Percentiles rank a stretch among this genome's conserved stretches.
These are phyloP conservation scores for Kryptolebias ocellatus DNA, from an alignment of 2,797 vertebrate species.

Conservation along the genomic window DNA sequence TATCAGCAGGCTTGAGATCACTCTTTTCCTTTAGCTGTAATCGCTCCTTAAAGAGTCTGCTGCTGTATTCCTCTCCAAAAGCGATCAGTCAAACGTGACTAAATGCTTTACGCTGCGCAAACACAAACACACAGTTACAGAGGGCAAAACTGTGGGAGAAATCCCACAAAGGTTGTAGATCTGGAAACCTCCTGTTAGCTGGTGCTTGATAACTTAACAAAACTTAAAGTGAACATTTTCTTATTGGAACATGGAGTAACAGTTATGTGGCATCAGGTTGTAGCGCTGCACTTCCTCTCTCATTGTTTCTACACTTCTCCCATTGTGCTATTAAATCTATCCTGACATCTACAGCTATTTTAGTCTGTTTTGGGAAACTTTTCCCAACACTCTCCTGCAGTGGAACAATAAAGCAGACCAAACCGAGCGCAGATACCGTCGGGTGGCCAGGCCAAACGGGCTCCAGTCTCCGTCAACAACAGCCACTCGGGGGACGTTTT, in stretches of 20 bases:
- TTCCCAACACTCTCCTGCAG: conserved; percentile 23
- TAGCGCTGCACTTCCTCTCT: conserved; percentile 24
- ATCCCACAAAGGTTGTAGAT: conserved; percentile 24
- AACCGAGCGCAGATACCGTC: conserved; percentile 37
- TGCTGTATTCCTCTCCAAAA: conserved; percentile 44
- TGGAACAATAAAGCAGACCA: conserved; percentile 54
- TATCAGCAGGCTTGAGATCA: conserved; percentile 66
- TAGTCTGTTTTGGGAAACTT: conserved; percentile 48
- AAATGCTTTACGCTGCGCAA: conserved; percentile 40
- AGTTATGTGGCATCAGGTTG: conserved; percentile 7
- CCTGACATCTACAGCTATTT: conserved; percentile 47
- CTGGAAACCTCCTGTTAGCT: conserved; percentile 17
- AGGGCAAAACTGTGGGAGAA: conserved; percentile 57
- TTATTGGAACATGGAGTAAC: neutral
- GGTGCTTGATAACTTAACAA: conserved; percentile 12
- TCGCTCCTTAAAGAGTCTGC: conserved; percentile 44
- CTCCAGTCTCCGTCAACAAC: conserved; percentile 64
- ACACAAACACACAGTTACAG: conserved; percentile 30
- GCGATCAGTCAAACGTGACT: conserved; percentile 48
- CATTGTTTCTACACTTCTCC: conserved; percentile 36
- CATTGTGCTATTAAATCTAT: conserved; percentile 43
- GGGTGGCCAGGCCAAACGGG: conserved; percentile 29
- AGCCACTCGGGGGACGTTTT: conserved; percentile 44
- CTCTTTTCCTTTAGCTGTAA: conserved; percentile 53
- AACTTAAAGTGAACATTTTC: conserved; percentile 2